phyloP scores from a whole-genome alignment of 2,113 vertebrate species.

The Alexandromys fortis region DNA sequence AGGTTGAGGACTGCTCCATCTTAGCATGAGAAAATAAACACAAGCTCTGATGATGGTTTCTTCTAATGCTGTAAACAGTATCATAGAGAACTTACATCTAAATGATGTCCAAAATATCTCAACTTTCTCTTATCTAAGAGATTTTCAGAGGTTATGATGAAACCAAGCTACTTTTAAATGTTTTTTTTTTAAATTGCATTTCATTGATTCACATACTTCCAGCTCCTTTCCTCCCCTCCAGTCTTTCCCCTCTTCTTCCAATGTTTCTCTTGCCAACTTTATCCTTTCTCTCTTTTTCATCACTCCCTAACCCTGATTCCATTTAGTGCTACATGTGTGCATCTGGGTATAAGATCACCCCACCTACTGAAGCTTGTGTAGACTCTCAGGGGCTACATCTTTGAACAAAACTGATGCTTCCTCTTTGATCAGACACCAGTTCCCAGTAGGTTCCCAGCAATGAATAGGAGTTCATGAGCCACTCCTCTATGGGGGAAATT shows the following conservation, averaged over 20 bases:
- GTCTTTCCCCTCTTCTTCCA: too few relatives aligned
- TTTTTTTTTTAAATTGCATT: not conserved
- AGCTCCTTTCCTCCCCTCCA: not conserved
- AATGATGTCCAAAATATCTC: not conserved
- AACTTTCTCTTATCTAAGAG: not conserved
- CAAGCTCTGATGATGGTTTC: not conserved
- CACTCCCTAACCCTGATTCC: accelerated
- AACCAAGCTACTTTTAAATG: not conserved
- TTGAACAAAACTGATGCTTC: not conserved
- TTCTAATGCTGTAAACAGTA: not conserved
- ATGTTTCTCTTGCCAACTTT: not conserved
- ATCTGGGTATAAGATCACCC: not conserved
- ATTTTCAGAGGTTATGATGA: not conserved
- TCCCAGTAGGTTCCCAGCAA: not conserved
- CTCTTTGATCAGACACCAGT: not conserved
- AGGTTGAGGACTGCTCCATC: not conserved
- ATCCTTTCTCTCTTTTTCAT: not conserved
- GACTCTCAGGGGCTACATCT: not conserved
- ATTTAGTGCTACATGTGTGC: not conserved
- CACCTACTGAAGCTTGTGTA: not conserved
- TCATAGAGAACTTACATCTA: not conserved
- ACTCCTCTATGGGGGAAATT: not conserved
- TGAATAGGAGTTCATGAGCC: not conserved
- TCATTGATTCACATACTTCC: too few relatives aligned
- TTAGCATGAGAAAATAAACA: not conserved